A percentile compares a stretch with the other conserved stretches of the same genome.
These are phyloP conservation scores for Phenganax subtilis DNA, from an alignment of 92 coral and sea anemone genomes.

Conservation along the genomic window DNA sequence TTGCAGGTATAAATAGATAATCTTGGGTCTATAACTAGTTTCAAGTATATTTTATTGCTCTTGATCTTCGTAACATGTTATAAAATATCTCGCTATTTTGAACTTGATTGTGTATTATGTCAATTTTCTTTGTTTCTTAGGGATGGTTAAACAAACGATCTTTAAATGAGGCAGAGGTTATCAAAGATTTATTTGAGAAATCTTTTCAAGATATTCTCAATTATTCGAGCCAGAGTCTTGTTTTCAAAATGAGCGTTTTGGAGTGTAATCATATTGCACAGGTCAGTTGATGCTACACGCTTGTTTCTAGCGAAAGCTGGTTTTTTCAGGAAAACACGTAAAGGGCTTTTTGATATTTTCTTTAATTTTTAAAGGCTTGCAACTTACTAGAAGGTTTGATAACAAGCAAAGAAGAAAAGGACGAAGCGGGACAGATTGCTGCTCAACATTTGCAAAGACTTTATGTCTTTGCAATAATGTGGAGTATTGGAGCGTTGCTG, in stretches of 20 bases:
- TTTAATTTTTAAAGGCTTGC: conserved; percentile 48
- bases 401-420: conserved; percentile 74
- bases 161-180: conserved; percentile 62
- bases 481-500: conserved; percentile 79
- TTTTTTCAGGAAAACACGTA: not conserved
- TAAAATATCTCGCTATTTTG: too few species aligned
- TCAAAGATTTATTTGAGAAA: conserved; percentile 66
- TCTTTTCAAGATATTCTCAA: conserved; percentile 67
- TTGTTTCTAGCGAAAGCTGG: not conserved
- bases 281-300: conserved; percentile 40
- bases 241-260: conserved; percentile 73
- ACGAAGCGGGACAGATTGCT: conserved; percentile 59
- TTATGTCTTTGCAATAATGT: conserved; percentile 72
- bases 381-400: conserved; percentile 69
- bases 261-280: conserved; percentile 79
- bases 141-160: conserved; percentile 89
- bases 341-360: not conserved
- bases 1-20: conserved; percentile 43
- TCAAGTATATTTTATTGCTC: too few species aligned
- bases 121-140: conserved; percentile 23
- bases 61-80: too few species aligned
- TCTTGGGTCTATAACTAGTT: not conserved
- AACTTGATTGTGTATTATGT: too few species aligned
- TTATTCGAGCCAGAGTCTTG: conserved; percentile 57
- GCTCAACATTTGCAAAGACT: conserved; percentile 65